These are phyloP conservation scores for Rhogogaster chlorosoma DNA, from an alignment of 2,888 invertebrate species.

Conservation along the genomic window DNA sequence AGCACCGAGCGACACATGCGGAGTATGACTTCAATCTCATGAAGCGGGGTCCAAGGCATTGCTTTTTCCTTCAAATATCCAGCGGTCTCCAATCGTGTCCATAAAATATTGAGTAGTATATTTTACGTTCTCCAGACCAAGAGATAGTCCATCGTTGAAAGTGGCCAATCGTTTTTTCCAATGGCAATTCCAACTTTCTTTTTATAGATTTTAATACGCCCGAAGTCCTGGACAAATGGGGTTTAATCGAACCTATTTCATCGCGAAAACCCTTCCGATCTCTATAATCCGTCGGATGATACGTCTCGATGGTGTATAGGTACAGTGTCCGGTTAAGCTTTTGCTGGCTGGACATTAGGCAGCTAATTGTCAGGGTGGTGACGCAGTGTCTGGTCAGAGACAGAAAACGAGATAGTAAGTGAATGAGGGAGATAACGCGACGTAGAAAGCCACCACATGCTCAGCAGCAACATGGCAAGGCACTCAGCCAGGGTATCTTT, in stretches of 20 bases:
- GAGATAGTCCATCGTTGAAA: neutral
- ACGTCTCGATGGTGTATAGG: slow-evolving; percentile 22
- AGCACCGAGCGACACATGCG: slow-evolving; percentile 31
- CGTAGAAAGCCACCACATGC: slow-evolving; percentile 56
- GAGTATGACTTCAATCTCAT: slow-evolving; percentile 36
- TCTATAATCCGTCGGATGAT: neutral
- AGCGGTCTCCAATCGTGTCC: neutral
- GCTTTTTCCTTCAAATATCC: slow-evolving; percentile 16
- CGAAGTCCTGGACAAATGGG: neutral
- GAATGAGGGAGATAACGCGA: slow-evolving; percentile 4
- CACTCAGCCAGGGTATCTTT: slow-evolving; percentile 75
- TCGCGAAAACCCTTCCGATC: neutral
- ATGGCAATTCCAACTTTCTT: neutral
- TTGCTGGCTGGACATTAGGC: slow-evolving; percentile 24
- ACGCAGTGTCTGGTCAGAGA: slow-evolving; percentile 40
- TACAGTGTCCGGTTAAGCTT: slow-evolving; percentile 25
- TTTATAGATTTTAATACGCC: neutral
- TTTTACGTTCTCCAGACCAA: slow-evolving; percentile 5
- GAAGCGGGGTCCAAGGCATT: neutral
- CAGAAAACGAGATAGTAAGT: slow-evolving; percentile 2
- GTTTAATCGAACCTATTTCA: neutral
- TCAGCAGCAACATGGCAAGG: slow-evolving; percentile 71
- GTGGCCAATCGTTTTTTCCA: neutral
- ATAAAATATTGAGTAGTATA: slow-evolving; percentile 42
- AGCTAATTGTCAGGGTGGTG: slow-evolving; percentile 44